Evolutionary conservation across 2,888 invertebrate species (phyloP), one percentile per base, ranked within the genome.

Genomic region (Mythimna vitellina): DNA sequence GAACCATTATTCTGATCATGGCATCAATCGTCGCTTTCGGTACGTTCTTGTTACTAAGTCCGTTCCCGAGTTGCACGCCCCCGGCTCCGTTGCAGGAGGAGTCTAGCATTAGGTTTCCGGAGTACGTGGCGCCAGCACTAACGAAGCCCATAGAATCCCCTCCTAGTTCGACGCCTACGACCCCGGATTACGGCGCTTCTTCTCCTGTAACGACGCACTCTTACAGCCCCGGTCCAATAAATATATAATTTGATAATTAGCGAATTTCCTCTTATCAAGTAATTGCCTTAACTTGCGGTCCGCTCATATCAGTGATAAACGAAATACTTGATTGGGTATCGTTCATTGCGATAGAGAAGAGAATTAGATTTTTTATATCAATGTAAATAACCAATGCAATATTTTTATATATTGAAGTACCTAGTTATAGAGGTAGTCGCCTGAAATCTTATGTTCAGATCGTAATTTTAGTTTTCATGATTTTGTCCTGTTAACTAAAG

Each of bases 21-120:
- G 97, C 98, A 0, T 96, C 98, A 54, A 96, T 97, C 63, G 95
- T 97, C 6, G 97, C 97, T 1, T 93, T 97, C n/a, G 96, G 97
- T 0, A 96, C 97, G 49, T 97, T 97, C 87, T 94, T 97, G 72
- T 96, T 97, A 70, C 95, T 97, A 83, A 97, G 97, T 85, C 97
- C 97, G 0, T 98, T 98, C 88, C 97, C 97, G 32, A 97, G 97
- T 46, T 98, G 98, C 89, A 97, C 97, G 51, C 97, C 97, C 1
- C 95, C 96, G 2, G 96, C 94, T 25, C 94, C 95, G 6, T 89
- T 95, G 74, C 95, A 95, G 73, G 94, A 94, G 72, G 96, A 96
- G 81, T 93, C 96, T 4, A 93, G 93, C 78, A 90, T 96, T 56
- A 89, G 94, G 70, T 94, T 94, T 82, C 95, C 96, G 51, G 96